phyloP scores from a whole-genome alignment of 2,888 invertebrate genomes.

The Gymnocheta viridis region DNA sequence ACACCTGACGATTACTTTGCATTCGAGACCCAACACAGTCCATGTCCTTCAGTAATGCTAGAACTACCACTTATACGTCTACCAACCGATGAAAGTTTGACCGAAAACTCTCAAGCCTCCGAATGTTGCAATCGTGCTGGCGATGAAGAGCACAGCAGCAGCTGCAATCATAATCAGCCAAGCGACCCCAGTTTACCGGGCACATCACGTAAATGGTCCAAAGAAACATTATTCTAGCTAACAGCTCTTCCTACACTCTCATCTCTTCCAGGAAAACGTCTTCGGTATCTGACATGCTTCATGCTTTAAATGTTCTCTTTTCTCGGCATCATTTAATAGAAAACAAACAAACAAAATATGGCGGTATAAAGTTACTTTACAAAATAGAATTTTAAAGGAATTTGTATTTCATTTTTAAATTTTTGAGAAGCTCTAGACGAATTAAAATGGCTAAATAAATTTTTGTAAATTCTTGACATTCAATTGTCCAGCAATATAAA shows the following conservation, averaged over 20 bases:
- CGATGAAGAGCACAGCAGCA: slow-evolving; percentile 71
- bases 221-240: slow-evolving; percentile 90
- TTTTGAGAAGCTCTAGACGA: not conserved
- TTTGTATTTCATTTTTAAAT: not conserved
- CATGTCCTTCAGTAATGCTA: slow-evolving; percentile 79
- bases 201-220: slow-evolving; percentile 85
- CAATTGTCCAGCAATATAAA: no score
- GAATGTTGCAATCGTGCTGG: slow-evolving; percentile 45
- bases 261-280: not conserved
- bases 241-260: slow-evolving; percentile 67
- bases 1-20: slow-evolving; percentile 51
- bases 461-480: no score
- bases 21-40: slow-evolving; percentile 68
- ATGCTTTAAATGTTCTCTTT: not conserved
- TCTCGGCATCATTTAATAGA: not conserved
- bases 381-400: slow-evolving; percentile 34
- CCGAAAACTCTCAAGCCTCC: slow-evolving; percentile 38
- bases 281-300: not conserved
- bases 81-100: slow-evolving; percentile 76
- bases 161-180: slow-evolving; percentile 74
- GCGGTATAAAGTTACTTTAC: slow-evolving; percentile 67
- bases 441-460: no score
- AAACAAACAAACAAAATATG: slow-evolving; percentile 28
- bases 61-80: slow-evolving; percentile 81
- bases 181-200: slow-evolving; percentile 81